Percentiles rank a stretch among this genome's conserved stretches.
Conservation (phyloP, 2,888 invertebrate species). For the Neoascia interrupta region DNA sequence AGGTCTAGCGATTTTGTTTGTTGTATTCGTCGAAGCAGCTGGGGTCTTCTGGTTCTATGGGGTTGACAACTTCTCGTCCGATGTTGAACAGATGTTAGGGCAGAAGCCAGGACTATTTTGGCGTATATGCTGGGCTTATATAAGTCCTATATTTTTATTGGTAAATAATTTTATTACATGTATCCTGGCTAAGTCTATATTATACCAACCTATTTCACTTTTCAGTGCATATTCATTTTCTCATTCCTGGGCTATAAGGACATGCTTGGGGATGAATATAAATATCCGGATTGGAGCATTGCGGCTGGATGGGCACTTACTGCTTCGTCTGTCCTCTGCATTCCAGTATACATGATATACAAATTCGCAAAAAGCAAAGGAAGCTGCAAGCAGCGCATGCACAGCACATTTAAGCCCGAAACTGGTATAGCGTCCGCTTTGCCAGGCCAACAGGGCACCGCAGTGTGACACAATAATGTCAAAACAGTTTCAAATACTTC, state of each 20-base stretch:
- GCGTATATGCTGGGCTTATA: constrained; percentile 92
- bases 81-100: constrained; percentile 92
- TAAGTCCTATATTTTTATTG: constrained; percentile 91
- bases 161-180: constrained; percentile 80
- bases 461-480: constrained; percentile 79
- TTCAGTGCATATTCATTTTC: constrained; percentile 89
- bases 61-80: constrained; percentile 88
- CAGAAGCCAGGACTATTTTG: constrained; percentile 88
- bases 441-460: constrained; percentile 79
- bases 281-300: constrained; percentile 90
- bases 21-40: constrained; percentile 94
- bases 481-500: constrained; percentile 45
- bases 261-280: constrained; percentile 87
- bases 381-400: constrained; percentile 73
- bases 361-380: constrained; percentile 87
- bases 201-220: constrained; percentile 4
- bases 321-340: constrained; percentile 90
- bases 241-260: constrained; percentile 90
- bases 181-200: neutral
- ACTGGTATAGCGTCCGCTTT: constrained; percentile 75
- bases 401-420: constrained; percentile 76
- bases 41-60: constrained; percentile 96
- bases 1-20: constrained; percentile 91
- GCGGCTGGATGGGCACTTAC: constrained; percentile 91
- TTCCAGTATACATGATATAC: constrained; percentile 91